Percentiles rank a stretch among this genome's conserved stretches.
These are phyloP conservation scores for Cnemophilus loriae DNA, from an alignment of 2,113 vertebrate genomes.

Conservation along the genomic window DNA sequence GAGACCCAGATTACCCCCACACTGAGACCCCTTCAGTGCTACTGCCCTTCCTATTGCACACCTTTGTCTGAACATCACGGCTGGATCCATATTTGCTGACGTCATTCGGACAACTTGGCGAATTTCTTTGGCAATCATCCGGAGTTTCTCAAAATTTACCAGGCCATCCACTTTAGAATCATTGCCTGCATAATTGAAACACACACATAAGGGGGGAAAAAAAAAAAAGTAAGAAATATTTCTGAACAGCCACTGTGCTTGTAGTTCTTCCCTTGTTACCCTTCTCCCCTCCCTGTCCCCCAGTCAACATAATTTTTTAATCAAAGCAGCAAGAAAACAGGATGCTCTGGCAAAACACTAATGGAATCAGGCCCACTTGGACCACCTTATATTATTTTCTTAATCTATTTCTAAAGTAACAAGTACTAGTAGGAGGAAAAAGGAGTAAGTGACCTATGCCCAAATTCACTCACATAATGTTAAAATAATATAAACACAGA, in stretches of 20 bases:
- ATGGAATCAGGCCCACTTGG: neutral
- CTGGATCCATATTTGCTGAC: conserved; percentile 95
- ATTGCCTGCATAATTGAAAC: conserved; percentile 78
- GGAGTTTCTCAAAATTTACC: conserved; percentile 95
- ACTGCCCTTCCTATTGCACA: conserved; percentile 54
- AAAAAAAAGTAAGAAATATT: neutral
- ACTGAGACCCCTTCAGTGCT: neutral
- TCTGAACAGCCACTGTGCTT: neutral
- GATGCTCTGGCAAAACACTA: neutral
- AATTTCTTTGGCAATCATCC: conserved; percentile 98
- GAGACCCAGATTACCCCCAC: neutral
- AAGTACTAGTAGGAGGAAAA: neutral
- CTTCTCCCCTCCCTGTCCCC: neutral
- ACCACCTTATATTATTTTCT: neutral
- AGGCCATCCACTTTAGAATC: conserved; percentile 93
- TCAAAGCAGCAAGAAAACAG: neutral
- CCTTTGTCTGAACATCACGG: conserved; percentile 97
- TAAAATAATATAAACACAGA: neutral
- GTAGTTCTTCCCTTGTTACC: neutral
- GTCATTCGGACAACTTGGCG: conserved; percentile 92
- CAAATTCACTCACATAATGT: neutral
- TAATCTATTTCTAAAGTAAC: neutral
- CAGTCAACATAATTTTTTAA: neutral
- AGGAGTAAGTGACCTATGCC: neutral
- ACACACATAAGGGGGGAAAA: accelerated